phyloP scores from a whole-genome alignment of 2,797 vertebrate genomes.

The Acridotheres tristis region DNA sequence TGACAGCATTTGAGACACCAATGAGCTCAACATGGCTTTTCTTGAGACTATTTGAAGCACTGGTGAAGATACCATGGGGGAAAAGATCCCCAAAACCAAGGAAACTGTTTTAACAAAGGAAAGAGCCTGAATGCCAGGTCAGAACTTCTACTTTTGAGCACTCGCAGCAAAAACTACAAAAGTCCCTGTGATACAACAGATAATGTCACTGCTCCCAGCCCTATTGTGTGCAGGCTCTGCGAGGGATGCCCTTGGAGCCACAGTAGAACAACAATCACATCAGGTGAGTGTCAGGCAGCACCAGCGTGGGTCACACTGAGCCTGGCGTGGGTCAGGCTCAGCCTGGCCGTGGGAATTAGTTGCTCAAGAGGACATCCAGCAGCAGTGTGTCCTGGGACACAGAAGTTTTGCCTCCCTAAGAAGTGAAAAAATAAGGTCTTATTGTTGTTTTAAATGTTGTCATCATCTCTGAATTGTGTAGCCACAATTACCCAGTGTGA shows the following conservation, averaged over 20 bases:
- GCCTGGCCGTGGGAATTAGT: background rate
- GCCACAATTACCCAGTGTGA: background rate
- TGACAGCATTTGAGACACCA: background rate
- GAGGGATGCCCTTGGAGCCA: background rate
- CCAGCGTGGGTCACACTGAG: background rate
- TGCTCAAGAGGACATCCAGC: background rate
- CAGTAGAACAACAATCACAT: fast-evolving
- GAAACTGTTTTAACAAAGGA: background rate
- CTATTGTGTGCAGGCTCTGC: background rate
- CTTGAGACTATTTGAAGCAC: background rate
- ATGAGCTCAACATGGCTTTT: fast-evolving
- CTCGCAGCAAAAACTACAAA: background rate
- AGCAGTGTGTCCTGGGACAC: background rate
- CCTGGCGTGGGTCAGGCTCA: background rate
- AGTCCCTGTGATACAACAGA: background rate
- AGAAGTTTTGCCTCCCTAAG: background rate
- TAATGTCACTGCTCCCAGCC: background rate
- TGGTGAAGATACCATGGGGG: background rate
- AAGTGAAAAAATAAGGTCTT: background rate
- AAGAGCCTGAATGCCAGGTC: background rate
- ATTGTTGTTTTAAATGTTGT: background rate
- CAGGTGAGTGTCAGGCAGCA: background rate
- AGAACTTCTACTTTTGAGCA: background rate
- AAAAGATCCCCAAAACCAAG: background rate
- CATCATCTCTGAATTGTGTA: background rate